phyloP scores from a whole-genome alignment of 1,140 invertebrate genomes.

The Bombus ignitus region DNA sequence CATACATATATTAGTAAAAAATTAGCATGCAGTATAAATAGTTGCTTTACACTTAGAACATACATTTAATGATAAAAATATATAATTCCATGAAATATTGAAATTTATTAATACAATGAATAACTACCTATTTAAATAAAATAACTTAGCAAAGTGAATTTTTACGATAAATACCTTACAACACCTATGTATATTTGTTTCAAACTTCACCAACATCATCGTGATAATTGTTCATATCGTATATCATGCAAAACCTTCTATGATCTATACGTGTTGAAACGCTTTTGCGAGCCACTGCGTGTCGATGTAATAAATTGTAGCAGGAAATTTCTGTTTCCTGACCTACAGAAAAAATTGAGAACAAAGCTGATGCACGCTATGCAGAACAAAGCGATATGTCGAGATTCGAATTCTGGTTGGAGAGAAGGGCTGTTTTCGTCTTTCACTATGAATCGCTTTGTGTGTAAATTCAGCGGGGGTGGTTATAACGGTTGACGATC shows the following conservation, averaged over 20 bases:
- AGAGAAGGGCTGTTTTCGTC: slow-evolving; percentile 46
- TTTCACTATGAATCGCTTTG: slow-evolving; percentile 36
- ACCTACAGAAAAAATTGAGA: not conserved
- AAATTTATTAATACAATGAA: no score
- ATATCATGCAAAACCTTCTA: not conserved
- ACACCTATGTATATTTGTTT: not conserved
- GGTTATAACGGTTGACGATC: slow-evolving; percentile 40
- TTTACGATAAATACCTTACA: no score
- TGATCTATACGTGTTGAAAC: not conserved
- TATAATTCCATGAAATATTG: no score
- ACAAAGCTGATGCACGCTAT: not conserved
- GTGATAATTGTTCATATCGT: not conserved
- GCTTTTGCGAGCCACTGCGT: not conserved
- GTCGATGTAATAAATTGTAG: slow-evolving; percentile 58
- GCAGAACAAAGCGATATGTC: slow-evolving; percentile 42
- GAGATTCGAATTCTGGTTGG: slow-evolving; percentile 18
- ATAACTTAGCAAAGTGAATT: no score
- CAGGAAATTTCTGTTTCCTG: not conserved
- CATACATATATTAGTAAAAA: no score
- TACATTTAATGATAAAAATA: no score
- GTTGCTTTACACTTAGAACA: no score
- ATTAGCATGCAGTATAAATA: no score
- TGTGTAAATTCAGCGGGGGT: slow-evolving; percentile 29
- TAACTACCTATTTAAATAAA: no score
- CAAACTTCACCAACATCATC: not conserved